Evolutionary conservation across 2,797 vertebrate species (phyloP).

Genomic region (Pampus argenteus): DNA sequence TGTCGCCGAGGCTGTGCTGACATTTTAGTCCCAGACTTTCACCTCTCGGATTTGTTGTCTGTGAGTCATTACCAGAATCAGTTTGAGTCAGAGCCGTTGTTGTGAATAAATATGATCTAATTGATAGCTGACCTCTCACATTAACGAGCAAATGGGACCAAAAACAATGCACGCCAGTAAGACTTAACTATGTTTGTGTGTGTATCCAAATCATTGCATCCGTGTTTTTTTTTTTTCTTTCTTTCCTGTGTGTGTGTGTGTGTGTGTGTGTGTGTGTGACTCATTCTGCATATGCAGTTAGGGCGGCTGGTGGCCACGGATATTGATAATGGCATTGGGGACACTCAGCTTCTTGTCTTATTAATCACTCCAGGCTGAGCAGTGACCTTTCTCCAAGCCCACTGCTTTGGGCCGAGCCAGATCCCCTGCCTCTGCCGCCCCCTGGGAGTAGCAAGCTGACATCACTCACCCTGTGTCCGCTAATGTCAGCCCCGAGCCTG

Average conservation of each 20-base stretch:
- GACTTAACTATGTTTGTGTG: slow-evolving; percentile 43
- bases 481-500: slow-evolving; percentile 81
- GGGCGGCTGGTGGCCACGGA: slow-evolving; percentile 66
- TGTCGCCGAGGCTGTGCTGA: slow-evolving; percentile 80
- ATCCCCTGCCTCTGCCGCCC: slow-evolving; percentile 72
- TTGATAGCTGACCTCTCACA: slow-evolving; percentile 81
- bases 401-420: slow-evolving; percentile 72
- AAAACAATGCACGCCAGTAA: slow-evolving; percentile 34
- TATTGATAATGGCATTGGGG: slow-evolving; percentile 81
- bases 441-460: slow-evolving; percentile 79
- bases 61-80: slow-evolving; percentile 79
- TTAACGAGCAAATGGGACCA: slow-evolving; percentile 69
- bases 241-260: not conserved
- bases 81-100: slow-evolving; percentile 77
- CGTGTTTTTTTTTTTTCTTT: not conserved
- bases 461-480: slow-evolving; percentile 88
- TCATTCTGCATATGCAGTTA: slow-evolving; percentile 64
- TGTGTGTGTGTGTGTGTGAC: slow-evolving; percentile 20
- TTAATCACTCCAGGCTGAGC: slow-evolving; percentile 90
- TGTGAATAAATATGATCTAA: slow-evolving; percentile 83
- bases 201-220: slow-evolving; percentile 19
- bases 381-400: slow-evolving; percentile 86
- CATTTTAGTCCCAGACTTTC: slow-evolving; percentile 81
- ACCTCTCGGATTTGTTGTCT: slow-evolving; percentile 73
- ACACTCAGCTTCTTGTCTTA: slow-evolving; percentile 88